phyloP scores from a whole-genome alignment of 2,797 vertebrate genomes.

The Lithobates pipiens region DNA sequence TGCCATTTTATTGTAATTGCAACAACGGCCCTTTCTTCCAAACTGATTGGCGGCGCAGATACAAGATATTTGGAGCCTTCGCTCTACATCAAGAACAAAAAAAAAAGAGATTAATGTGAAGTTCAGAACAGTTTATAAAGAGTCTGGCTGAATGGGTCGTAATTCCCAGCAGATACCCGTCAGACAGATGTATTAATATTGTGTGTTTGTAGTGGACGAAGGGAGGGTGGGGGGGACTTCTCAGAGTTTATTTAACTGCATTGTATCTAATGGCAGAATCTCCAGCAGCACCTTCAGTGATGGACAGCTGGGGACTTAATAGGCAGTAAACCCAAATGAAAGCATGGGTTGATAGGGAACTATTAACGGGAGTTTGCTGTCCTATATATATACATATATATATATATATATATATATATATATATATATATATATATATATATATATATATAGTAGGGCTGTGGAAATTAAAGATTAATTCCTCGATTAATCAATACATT shows the following conservation, averaged over 20 bases:
- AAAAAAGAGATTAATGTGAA: not conserved
- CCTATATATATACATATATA: too few relatives aligned
- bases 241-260: not conserved
- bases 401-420: too few relatives aligned
- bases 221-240: not conserved
- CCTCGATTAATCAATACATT: too few relatives aligned
- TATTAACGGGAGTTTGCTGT: too few relatives aligned
- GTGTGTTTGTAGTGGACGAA: not conserved
- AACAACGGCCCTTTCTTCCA: not conserved
- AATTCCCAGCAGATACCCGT: constrained; percentile 5
- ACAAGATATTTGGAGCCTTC: constrained; percentile 25
- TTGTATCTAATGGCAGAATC: too few relatives aligned
- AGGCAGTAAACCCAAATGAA: too few relatives aligned
- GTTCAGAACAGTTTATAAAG: not conserved
- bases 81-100: constrained; percentile 15
- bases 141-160: constrained; percentile 6
- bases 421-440: too few relatives aligned
- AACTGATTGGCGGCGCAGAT: not conserved
- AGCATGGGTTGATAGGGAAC: too few relatives aligned
- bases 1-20: constrained; percentile 42
- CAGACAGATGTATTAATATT: constrained; percentile 25
- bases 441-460: too few relatives aligned
- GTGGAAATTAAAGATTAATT: too few relatives aligned
- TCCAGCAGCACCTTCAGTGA: too few relatives aligned
- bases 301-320: too few relatives aligned